Evolutionary conservation across 2,888 invertebrate genomes (phyloP), one percentile per base, ranked within the genome.

Genomic region (Laothoe populi): DNA sequence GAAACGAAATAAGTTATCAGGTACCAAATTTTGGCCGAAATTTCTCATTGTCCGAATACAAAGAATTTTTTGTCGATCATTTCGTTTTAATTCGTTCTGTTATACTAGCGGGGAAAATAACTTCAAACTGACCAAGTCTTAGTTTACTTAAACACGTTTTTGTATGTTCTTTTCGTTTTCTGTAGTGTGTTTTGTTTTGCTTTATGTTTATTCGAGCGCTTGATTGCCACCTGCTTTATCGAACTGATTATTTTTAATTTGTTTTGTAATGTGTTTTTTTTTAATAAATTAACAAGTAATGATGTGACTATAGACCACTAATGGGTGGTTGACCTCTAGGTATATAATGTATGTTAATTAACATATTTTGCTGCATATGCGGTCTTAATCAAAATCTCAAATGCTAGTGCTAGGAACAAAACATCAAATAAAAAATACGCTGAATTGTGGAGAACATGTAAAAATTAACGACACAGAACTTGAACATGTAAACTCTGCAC

Each of bases 81-180:
- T 16, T 16, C 8, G 16, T 49, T 49, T 49, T 49, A 26, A 49
- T 49, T 31, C 31, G n/a, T 24, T 31, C 31, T 49, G 26, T 26
- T 48, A 48, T 48, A 7, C 11, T 7, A 8, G 23, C n/a, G n/a
- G n/a, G 16, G 24, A 26, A 48, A 48, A 48, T 48, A 10, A 48
- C n/a, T 48, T 31, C n/a, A 2, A 16, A 26, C 2, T 26, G 16
- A 10, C 5, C 16, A 16, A 16, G 8, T 49, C 44, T 16, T 44
- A 19, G 19, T 44, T 19, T 19, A 19, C 44, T 49, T 16, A 26
- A 31, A 49, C 49, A 16, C 16, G 16, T 49, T 10, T 49, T 49
- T 49, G 31, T 16, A 49, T 2, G 8, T 49, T 24, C 7, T 26
- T n/a, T n/a, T 49, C 16, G 16, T 31, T 31, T 49, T 49, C 31